Conservation (phyloP, 2,888 invertebrate species). For the Muscina levida region DNA sequence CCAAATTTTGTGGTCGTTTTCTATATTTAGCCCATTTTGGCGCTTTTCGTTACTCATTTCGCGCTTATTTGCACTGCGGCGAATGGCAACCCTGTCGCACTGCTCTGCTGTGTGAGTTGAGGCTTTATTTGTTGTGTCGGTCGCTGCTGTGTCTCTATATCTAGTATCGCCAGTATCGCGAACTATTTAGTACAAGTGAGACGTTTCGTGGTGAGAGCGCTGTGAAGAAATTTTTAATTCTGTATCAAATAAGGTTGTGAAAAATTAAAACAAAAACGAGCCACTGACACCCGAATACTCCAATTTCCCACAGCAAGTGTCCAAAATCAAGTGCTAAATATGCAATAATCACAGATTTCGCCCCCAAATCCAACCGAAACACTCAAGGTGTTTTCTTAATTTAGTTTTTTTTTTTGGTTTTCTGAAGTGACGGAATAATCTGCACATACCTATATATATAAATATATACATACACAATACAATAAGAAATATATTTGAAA, state of each 20-base stretch:
- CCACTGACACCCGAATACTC: not conserved
- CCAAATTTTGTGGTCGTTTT: not conserved
- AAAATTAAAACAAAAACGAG: slow-evolving; percentile 9
- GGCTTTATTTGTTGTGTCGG: slow-evolving; percentile 17
- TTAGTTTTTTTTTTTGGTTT: not conserved
- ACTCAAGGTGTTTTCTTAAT: slow-evolving; percentile 29
- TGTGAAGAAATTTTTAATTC: slow-evolving; percentile 25
- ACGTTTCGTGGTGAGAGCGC: slow-evolving; percentile 37
- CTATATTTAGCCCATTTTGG: slow-evolving; percentile 7
- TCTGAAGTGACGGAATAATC: slow-evolving; percentile 15
- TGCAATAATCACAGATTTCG: slow-evolving; percentile 19
- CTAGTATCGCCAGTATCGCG: slow-evolving; percentile 39
- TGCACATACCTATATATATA: slow-evolving; percentile 7
- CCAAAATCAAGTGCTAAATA: slow-evolving; percentile 1
- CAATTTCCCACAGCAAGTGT: not conserved
- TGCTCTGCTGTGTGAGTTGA: slow-evolving; percentile 10
- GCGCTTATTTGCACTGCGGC: not conserved
- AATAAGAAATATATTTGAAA: not conserved
- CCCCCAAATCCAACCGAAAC: not conserved
- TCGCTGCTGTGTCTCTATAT: slow-evolving; percentile 25
- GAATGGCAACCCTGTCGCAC: slow-evolving; percentile 14
- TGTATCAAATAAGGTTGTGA: slow-evolving; percentile 35
- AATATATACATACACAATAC: slow-evolving; percentile 8
- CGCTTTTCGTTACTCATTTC: not conserved
- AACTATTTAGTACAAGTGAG: slow-evolving; percentile 36